Base-by-base conservation (phyloP, 2,888 invertebrate species). In the Pristionchus arcanus region DNA sequence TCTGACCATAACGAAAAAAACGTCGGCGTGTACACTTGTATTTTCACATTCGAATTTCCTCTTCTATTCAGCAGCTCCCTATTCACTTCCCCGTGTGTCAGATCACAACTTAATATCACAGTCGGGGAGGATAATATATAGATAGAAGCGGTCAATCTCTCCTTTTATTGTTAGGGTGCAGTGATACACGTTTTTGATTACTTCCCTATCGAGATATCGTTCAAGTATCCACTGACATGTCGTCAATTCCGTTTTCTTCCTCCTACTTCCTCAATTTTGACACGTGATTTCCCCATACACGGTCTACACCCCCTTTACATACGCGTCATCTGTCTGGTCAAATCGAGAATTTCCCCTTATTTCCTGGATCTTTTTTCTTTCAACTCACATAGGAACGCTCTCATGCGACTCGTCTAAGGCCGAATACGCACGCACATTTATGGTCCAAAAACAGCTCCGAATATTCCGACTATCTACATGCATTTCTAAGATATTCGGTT, bases 1-100 rank as follows among this genome's bases (percentile, higher is more conserved):
- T 71, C 16, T 31, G 15, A 15, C 16, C 19, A 77, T 5, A 77
- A 42, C 25, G 77, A 9, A n/a, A 42, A n/a, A 42, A 77, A 77
- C 25, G 42, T 77, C 77, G 42, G n/a, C 42, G 19, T 25, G 77
- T 21, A 77, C 42, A 49, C 42, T 0, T 13, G 42, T 49, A 49
- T 49, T 49, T 77, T 77, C 77, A 77, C 77, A 42, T 42, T 71
- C 34, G 34, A 31, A 71, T 71, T 77, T 42, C 77, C 77, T 37
- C 37, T 37, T 77, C 77, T 34, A 21, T 77, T 77, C 25, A 37
- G 25, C 5, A 5, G n/a, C 42, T 13, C 42, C 21, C 77, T 21
- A 77, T 77, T 77, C 77, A 77, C 77, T 77, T 37, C 77, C 42
- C 42, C 42, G 7, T 31, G 42, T 74, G 74, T 21, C 42, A 77